Evolutionary conservation across 2,888 invertebrate species (phyloP), one percentile per base, ranked within the genome.

Genomic region (Shargacucullia verbasci): DNA sequence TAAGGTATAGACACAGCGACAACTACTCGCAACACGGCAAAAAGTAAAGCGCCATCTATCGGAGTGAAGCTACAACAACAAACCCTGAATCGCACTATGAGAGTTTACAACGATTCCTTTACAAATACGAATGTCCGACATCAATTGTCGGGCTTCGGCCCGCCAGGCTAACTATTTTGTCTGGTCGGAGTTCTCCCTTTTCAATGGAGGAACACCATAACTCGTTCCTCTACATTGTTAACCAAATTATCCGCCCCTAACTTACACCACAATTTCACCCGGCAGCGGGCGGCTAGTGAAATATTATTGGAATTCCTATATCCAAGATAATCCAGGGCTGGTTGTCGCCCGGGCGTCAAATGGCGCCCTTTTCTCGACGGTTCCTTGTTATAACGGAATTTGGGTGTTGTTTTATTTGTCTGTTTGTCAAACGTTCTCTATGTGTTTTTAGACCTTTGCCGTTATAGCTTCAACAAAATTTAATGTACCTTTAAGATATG

Each of bases 251-350:
- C 15, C 25, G 10, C 39, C 41, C 27, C 1, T 31, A 25, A 41
- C 68, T 84, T 81, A 60, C 0, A 58, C 78, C 79, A 59, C 54
- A 3, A 50, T 13, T 37, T 63, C 53, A n/a, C 46, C 65, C 70
- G 49, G 31, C 67, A 73, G 70, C 70, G 70, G 82, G 82, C 67
- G 81, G 66, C 83, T 81, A 84, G 84, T 87, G 84, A 90, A 90
- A 90, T 91, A 89, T 90, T 89, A 90, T 89, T 87, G 89, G 90
- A 88, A 90, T 90, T 89, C 87, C 86, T 84, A 82, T 80, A 84
- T 82, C 85, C 84, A 76, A 82, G 87, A 87, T 88, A 87, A 89
- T 85, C 86, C 82, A 64, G 78, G 74, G 49, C 73, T 76, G 78
- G 83, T 77, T 79, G 67, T 61, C 59, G 45, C 79, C 80, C 81